Conservation (phyloP, 1,140 invertebrate genomes). For the Drosophila chauvacae region DNA sequence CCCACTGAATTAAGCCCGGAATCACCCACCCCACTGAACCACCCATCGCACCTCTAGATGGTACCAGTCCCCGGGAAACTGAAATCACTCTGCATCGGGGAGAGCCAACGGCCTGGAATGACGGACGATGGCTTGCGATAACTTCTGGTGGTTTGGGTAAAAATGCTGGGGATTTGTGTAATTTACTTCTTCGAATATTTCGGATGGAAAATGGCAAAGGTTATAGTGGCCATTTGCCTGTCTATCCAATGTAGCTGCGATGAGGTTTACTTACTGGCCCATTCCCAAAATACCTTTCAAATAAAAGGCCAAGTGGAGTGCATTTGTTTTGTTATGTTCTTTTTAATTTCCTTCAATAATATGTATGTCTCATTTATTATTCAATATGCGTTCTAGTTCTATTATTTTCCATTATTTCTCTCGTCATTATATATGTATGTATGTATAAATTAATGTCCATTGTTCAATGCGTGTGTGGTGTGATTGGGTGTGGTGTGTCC, state of each 20-base stretch:
- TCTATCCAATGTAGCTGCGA: not conserved
- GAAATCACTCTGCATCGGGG: conserved; percentile 23
- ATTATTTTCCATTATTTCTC: conserved; percentile 78
- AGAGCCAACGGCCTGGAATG: conserved; percentile 68
- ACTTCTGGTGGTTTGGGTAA: conserved; percentile 32
- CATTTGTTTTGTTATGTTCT: conserved; percentile 18
- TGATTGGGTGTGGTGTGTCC: conserved; percentile 9
- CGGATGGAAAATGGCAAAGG: conserved; percentile 22
- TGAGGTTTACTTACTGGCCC: not conserved
- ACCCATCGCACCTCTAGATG: conserved; percentile 6
- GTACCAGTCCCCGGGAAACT: conserved; percentile 11
- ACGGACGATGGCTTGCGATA: conserved; percentile 48
- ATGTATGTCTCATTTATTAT: conserved; percentile 82
- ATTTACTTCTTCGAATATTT: conserved; percentile 53
- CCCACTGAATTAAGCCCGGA: not conserved
- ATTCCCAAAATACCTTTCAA: not conserved
- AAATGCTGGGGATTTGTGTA: conserved; percentile 56
- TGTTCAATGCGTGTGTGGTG: conserved; percentile 66
- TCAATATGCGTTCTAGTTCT: conserved; percentile 81
- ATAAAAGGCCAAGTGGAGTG: not conserved
- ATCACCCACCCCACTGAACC: not conserved
- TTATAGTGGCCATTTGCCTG: not conserved
- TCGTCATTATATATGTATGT: conserved; percentile 66
- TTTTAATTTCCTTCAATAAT: conserved; percentile 74
- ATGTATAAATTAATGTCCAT: conserved; percentile 74